Evolutionary conservation across 2,113 vertebrate species (phyloP).

Genomic region (Pelodiscus sinensis): DNA sequence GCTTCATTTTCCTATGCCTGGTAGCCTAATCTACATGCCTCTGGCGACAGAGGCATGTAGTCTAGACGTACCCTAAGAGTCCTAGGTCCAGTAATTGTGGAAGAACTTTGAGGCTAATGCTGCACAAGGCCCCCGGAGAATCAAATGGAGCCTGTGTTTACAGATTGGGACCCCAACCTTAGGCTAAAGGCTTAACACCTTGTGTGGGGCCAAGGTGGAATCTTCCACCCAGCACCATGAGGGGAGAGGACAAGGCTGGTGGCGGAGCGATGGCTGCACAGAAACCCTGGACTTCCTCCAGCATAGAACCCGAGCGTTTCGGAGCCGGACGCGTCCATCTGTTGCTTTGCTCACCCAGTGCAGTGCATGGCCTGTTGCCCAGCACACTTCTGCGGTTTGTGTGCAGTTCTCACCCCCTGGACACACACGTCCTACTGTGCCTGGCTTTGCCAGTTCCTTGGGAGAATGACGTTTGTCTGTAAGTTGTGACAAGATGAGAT

Average conservation of each 20-base stretch:
- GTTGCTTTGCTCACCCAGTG: neutral
- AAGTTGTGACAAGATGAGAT: accelerated
- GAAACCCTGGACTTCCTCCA: neutral
- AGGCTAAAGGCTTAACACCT: neutral
- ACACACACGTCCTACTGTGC: neutral
- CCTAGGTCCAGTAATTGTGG: neutral
- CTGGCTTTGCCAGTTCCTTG: neutral
- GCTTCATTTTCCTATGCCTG: too few species aligned
- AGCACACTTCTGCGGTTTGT: neutral
- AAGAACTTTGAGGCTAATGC: neutral
- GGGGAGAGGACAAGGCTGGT: neutral
- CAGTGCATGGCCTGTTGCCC: neutral
- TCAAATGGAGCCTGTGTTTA: neutral
- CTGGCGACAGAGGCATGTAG: too few species aligned
- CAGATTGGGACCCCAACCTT: neutral
- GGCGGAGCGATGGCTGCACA: neutral
- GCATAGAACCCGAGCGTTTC: neutral
- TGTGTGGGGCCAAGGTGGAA: neutral
- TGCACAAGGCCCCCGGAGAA: neutral
- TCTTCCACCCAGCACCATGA: neutral
- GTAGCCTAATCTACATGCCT: too few species aligned
- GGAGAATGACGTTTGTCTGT: neutral
- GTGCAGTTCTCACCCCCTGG: neutral
- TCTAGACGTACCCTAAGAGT: too few species aligned
- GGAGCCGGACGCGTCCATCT: neutral